Conservation (phyloP, 2,888 invertebrate genomes). For the Tupiocoris notatus region DNA sequence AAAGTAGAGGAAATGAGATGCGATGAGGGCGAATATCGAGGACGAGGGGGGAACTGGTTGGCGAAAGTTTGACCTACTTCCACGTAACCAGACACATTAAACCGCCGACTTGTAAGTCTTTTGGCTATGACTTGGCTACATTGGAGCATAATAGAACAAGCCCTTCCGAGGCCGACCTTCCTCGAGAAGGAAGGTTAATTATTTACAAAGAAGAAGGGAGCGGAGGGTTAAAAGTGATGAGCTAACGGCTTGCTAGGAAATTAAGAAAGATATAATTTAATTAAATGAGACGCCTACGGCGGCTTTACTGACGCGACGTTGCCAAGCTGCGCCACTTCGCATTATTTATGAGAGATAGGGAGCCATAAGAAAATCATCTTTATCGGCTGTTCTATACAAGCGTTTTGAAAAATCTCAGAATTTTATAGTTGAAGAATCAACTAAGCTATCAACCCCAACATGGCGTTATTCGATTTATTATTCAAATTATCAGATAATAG, state of each 20-base stretch:
- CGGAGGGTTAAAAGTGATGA: neutral
- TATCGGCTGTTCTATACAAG: too few relatives aligned
- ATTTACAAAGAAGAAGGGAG: neutral
- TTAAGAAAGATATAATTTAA: neutral
- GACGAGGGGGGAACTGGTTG: neutral
- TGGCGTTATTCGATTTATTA: too few relatives aligned
- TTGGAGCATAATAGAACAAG: neutral
- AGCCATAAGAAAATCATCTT: too few relatives aligned
- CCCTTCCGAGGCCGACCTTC: neutral
- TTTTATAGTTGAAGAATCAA: too few relatives aligned
- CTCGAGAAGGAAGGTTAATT: neutral
- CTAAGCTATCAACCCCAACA: too few relatives aligned
- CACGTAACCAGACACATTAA: slow-evolving; percentile 15
- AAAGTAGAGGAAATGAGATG: neutral
- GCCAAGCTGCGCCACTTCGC: neutral
- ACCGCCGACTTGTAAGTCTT: slow-evolving; percentile 19
- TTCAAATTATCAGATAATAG: too few relatives aligned
- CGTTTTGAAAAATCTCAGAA: too few relatives aligned
- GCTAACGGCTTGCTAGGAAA: neutral
- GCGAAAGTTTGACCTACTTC: slow-evolving; percentile 26
- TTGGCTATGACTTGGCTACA: neutral
- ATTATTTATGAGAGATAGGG: neutral
- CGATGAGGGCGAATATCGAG: neutral
- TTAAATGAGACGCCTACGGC: neutral
- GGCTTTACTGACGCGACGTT: neutral